Evolutionary conservation across 2,888 invertebrate species (phyloP), one percentile per base, ranked within the genome.

Genomic region (Spisula subtruncata): DNA sequence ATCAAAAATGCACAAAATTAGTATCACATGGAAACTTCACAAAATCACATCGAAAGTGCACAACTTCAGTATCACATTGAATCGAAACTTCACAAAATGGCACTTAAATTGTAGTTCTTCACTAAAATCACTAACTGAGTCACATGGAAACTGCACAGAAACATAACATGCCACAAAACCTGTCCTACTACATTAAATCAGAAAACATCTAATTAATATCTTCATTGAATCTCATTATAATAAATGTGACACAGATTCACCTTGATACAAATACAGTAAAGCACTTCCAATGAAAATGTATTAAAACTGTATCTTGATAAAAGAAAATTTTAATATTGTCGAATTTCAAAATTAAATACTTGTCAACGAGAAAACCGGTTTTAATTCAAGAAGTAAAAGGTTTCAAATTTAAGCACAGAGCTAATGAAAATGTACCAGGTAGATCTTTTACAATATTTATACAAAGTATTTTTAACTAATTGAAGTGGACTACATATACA

Each of bases 181-280:
- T 25, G n/a, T 8, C 12, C 51, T 66, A n/a, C 60, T n/a, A 20
- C 8, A 66, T 66, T 8, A 66, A 10, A 25, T 66, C 60, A 66
- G n/a, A 66, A 66, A 66, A 66, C 60, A 41, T 66, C n/a, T 66
- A 66, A 66, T 66, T 66, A 66, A 66, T 66, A 66, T 66, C 60
- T 66, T 66, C 60, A 66, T 66, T 66, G 60, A 25, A 66, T n/a
- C 60, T n/a, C 25, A 66, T 66, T 66, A 10, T 66, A 10, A 66
- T 66, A 25, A 10, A 66, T 66, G 12, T n/a, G 25, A 25, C 60
- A 10, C 60, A 66, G 25, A 66, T 25, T 25, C 1, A 12, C 25
- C 60, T 25, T 66, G 60, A 66, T 66, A 25, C 25, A 25, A 66
- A 25, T 25, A 66, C 10, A 25, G 25, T 25, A 6, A n/a, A 66